phyloP scores from a whole-genome alignment of 2,113 vertebrate species.

The Trachemys scripta region DNA sequence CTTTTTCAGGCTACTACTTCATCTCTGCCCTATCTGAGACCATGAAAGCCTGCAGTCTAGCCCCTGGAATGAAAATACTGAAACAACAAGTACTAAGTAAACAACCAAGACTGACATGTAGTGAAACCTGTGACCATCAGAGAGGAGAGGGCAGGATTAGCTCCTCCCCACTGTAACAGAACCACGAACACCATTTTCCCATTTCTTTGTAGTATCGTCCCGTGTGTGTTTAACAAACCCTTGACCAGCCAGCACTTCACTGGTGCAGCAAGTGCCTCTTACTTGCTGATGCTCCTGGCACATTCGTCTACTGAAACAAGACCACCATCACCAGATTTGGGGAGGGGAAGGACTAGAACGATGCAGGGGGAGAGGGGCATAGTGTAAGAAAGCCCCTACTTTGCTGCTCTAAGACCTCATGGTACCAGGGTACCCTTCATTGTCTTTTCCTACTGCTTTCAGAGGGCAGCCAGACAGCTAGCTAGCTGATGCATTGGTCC shows the following conservation, averaged over 20 bases:
- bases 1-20: not conserved
- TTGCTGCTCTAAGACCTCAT: constrained; percentile 51
- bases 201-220: not conserved
- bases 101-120: not conserved
- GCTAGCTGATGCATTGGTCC: not conserved
- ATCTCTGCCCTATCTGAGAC: not conserved
- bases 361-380: accelerated
- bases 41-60: not conserved
- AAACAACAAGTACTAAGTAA: not conserved
- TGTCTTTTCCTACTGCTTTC: not conserved
- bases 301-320: not conserved
- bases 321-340: not conserved
- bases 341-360: not conserved
- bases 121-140: not conserved
- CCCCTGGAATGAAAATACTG: not conserved
- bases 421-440: constrained; percentile 74
- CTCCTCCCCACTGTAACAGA: accelerated
- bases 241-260: not conserved
- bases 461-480: not conserved
- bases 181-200: accelerated
- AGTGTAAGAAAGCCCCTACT: not conserved
- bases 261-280: accelerated
- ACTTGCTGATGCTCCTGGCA: not conserved
- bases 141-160: not conserved
- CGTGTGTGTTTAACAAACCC: not conserved